phyloP scores from a whole-genome alignment of 2,113 vertebrate species.

The Ceuthmochares aereus region DNA sequence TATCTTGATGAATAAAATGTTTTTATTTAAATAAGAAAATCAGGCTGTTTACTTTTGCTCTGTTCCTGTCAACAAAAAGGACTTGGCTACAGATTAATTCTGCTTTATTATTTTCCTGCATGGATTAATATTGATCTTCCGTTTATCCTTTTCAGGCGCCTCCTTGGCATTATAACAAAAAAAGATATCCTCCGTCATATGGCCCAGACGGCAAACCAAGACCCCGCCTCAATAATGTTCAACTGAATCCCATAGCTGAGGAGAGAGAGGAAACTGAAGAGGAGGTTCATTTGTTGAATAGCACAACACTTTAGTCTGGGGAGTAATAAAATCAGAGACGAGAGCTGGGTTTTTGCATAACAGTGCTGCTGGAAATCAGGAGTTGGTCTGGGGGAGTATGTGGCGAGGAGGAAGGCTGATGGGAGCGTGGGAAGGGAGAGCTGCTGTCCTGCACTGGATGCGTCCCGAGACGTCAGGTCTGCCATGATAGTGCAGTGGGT shows the following conservation, averaged over 20 bases:
- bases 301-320: constrained; percentile 85
- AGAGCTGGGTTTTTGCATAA: constrained; percentile 62
- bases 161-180: constrained; percentile 99
- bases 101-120: background rate
- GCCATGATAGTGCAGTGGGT: constrained; percentile 68
- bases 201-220: constrained; percentile 99
- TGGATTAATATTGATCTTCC: constrained; percentile 69
- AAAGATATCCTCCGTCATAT: constrained; percentile 99
- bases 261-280: constrained; percentile 84
- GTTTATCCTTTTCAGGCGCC: constrained; percentile 87
- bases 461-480: constrained; percentile 48
- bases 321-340: constrained; percentile 32
- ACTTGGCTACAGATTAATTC: constrained; percentile 62
- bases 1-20: constrained; percentile 57
- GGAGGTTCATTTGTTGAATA: constrained; percentile 89
- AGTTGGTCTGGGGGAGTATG: constrained; percentile 43
- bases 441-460: constrained; percentile 70
- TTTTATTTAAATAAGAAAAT: constrained; percentile 65
- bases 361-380: constrained; percentile 65
- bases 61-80: constrained; percentile 78
- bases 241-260: constrained; percentile 88
- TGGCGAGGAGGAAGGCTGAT: constrained; percentile 17
- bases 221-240: constrained; percentile 99
- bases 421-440: constrained; percentile 27
- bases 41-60: constrained; percentile 70